phyloP scores from a whole-genome alignment of 2,113 vertebrate genomes.

The Archocentrus centrarchus region DNA sequence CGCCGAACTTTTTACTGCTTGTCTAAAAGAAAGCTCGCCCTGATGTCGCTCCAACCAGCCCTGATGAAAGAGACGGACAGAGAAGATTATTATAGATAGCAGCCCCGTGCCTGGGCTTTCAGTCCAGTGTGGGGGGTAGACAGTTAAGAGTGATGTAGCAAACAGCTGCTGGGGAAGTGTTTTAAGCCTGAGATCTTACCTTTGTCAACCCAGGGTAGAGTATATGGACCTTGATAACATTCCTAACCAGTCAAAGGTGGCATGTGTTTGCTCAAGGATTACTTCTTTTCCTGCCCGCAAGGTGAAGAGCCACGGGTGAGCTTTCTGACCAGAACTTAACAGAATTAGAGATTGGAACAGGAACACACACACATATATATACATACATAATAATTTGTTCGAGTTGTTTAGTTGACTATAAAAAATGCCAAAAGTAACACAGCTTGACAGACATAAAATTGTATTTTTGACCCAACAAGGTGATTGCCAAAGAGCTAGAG shows the following conservation, averaged over 20 bases:
- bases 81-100: slow-evolving; percentile 53
- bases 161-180: slow-evolving; percentile 68
- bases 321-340: neutral
- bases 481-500: no score
- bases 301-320: slow-evolving; percentile 40
- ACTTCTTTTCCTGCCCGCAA: slow-evolving; percentile 48
- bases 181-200: slow-evolving; percentile 57
- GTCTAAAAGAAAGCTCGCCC: slow-evolving; percentile 5
- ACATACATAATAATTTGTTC: no score
- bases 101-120: slow-evolving; percentile 1
- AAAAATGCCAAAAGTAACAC: no score
- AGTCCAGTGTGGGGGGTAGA: slow-evolving; percentile 39
- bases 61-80: slow-evolving; percentile 72
- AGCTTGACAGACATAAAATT: no score
- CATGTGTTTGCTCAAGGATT: slow-evolving; percentile 80
- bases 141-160: slow-evolving; percentile 54
- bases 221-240: slow-evolving; percentile 80
- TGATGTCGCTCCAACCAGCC: slow-evolving; percentile 51
- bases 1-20: slow-evolving; percentile 37
- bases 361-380: neutral
- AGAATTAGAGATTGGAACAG: neutral
- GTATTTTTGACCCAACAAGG: no score
- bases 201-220: slow-evolving; percentile 55
- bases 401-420: no score
- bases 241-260: slow-evolving; percentile 79